A percentile compares a stretch with the other conserved stretches of the same genome.
phyloP scores from a whole-genome alignment of 2,888 invertebrate genomes.

The Bugula neritina region DNA sequence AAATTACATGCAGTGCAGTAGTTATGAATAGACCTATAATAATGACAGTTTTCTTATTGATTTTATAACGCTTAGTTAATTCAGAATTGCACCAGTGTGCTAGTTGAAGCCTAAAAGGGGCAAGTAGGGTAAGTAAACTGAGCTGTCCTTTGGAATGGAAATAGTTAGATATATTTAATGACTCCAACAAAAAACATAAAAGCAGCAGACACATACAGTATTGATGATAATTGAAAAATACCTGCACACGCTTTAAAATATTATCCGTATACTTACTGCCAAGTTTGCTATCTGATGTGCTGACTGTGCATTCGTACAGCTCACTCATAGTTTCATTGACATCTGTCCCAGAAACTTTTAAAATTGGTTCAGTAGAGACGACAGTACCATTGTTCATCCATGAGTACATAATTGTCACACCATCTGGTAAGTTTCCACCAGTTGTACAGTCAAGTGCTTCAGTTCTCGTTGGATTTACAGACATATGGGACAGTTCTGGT shows the following conservation, averaged over 20 bases:
- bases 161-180: no score
- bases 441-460: neutral
- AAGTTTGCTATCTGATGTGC: neutral
- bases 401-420: neutral
- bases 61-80: no score
- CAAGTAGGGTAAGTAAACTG: no score
- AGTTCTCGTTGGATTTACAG: neutral
- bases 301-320: neutral
- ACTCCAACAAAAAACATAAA: no score
- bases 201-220: no score
- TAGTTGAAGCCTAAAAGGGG: no score
- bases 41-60: no score
- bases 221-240: no score
- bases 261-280: conserved; percentile 8
- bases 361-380: neutral
- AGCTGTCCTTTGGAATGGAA: no score
- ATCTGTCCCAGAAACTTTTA: neutral
- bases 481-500: neutral
- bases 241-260: no score
- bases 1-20: neutral
- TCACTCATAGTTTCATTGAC: neutral
- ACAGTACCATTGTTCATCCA: neutral
- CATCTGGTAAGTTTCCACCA: neutral
- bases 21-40: no score
- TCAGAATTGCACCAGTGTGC: no score